Percentiles rank a stretch among this genome's conserved stretches.
Conservation (phyloP, 2,113 vertebrate species). For the Ia io region DNA sequence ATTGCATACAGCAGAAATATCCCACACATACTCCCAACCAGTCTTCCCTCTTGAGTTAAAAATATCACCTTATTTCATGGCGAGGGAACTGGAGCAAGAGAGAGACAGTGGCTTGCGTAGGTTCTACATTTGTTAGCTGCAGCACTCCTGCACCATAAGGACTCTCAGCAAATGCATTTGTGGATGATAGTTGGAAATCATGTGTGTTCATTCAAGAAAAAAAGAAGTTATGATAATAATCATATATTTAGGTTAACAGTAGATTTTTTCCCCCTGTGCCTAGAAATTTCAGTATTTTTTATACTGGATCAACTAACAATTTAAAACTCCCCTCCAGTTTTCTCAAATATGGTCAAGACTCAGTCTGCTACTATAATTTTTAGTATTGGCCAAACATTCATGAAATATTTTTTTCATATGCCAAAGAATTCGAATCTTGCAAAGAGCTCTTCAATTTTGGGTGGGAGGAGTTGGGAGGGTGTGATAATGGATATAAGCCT, state of each 20-base stretch:
- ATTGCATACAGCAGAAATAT: not conserved
- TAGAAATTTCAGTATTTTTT: not conserved
- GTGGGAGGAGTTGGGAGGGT: not conserved
- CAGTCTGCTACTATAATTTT: not conserved
- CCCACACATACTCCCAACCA: not conserved
- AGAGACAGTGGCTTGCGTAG: not conserved
- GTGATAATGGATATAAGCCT: not conserved
- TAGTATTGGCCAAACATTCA: not conserved
- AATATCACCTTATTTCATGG: not conserved
- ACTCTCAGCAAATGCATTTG: not conserved
- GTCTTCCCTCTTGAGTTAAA: not conserved
- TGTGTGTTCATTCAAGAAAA: not conserved
- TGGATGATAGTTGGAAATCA: not conserved
- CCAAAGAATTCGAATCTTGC: not conserved
- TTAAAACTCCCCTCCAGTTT: not conserved
- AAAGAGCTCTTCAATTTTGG: not conserved
- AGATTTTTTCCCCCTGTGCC: not conserved
- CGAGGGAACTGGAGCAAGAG: not conserved
- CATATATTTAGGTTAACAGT: not conserved
- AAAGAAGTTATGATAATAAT: not conserved
- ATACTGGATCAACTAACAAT: not conserved
- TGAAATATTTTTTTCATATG: not conserved
- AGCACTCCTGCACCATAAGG: not conserved
- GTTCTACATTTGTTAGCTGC: no score
- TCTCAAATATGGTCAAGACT: not conserved